Percentiles rank a stretch among this genome's conserved stretches.
Conservation (phyloP, 1,140 invertebrate species). For the Pseudomyrmex dendroicus region DNA sequence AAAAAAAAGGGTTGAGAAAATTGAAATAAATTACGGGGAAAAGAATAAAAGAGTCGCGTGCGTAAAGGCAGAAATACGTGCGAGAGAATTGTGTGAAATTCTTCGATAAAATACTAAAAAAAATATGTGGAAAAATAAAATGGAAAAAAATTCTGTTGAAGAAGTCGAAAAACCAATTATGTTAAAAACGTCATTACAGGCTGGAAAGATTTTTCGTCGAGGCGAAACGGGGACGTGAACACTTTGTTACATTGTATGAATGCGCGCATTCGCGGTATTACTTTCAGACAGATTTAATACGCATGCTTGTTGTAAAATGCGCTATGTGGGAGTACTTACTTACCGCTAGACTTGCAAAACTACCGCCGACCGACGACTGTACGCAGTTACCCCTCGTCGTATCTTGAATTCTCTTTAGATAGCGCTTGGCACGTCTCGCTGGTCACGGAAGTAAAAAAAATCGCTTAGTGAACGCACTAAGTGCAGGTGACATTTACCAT, state of each 20-base stretch:
- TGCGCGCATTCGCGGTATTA: background rate
- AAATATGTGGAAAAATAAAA: too few relatives aligned
- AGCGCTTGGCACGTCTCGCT: constrained; percentile 43
- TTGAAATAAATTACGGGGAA: background rate
- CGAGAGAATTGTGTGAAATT: background rate
- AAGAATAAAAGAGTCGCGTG: background rate
- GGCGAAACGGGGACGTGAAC: background rate
- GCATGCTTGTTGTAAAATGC: background rate
- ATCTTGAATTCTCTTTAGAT: constrained; percentile 48
- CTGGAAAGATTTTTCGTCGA: constrained; percentile 4
- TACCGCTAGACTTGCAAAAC: constrained; percentile 38
- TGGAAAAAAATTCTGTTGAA: too few relatives aligned
- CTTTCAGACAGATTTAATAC: background rate
- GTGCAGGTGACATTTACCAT: constrained; percentile 44
- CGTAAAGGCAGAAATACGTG: background rate
- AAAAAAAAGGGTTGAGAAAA: background rate
- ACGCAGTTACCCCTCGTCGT: constrained; percentile 21
- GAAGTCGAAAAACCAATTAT: too few relatives aligned
- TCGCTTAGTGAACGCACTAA: constrained; percentile 51
- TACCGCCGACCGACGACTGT: constrained; percentile 2
- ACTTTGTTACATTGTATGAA: constrained; percentile 9
- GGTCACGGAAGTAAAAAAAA: constrained; percentile 53
- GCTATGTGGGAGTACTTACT: constrained; percentile 29
- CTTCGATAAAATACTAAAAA: too few relatives aligned
- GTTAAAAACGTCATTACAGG: too few relatives aligned